Percentiles rank a stretch among this genome's conserved stretches.
phyloP scores from a whole-genome alignment of 1,140 invertebrate species.

The Drosophila ironensis region DNA sequence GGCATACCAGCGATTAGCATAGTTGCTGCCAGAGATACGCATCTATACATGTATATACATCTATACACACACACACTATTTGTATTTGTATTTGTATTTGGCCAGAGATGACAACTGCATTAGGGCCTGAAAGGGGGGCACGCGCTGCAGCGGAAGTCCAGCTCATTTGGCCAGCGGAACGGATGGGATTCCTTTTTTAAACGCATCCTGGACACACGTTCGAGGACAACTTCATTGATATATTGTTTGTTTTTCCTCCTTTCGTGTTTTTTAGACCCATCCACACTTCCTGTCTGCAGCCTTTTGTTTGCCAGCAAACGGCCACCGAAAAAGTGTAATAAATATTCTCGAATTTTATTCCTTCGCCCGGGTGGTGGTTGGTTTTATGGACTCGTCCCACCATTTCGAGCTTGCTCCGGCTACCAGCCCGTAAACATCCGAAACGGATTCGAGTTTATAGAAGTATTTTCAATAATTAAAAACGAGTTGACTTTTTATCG shows the following conservation, averaged over 20 bases:
- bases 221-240: slow-evolving; percentile 73
- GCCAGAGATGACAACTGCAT: slow-evolving; percentile 58
- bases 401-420: slow-evolving; percentile 19
- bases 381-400: slow-evolving; percentile 41
- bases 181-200: slow-evolving; percentile 78
- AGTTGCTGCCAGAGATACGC: slow-evolving; percentile 50
- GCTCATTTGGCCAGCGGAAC: slow-evolving; percentile 66
- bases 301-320: slow-evolving; percentile 35
- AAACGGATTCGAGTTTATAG: no score
- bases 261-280: slow-evolving; percentile 38
- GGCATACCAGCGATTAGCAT: slow-evolving; percentile 69
- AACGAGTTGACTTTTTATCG: slow-evolving; percentile 26
- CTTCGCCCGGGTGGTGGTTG: neutral
- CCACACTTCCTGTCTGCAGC: slow-evolving; percentile 57
- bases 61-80: no score
- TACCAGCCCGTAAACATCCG: slow-evolving; percentile 35
- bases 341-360: slow-evolving; percentile 39
- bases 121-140: slow-evolving; percentile 45
- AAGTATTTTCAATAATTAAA: slow-evolving; percentile 50
- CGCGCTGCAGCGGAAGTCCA: slow-evolving; percentile 72
- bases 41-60: neutral
- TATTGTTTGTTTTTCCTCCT: slow-evolving; percentile 47
- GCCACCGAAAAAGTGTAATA: slow-evolving; percentile 47
- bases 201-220: slow-evolving; percentile 72
- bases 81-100: slow-evolving; percentile 14